Base-by-base conservation (phyloP, 2,113 vertebrate species). In the Xiphophorus maculatus region DNA sequence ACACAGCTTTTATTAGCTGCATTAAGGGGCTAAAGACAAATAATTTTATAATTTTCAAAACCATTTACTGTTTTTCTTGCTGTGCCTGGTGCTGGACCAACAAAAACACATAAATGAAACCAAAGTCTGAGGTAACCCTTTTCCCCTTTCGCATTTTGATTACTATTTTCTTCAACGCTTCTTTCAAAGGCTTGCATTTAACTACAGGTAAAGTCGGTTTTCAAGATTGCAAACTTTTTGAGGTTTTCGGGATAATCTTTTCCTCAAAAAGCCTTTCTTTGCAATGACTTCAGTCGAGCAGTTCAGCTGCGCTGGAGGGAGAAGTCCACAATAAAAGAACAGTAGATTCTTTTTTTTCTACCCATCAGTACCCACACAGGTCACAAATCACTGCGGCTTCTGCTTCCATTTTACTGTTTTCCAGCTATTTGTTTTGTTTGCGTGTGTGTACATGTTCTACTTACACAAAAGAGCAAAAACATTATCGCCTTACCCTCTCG, bases 281-380 rank as follows among this genome's bases (percentile, higher is more conserved):
- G 35, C 70, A 61, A 32, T 61, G 73, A 81, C 48, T 60, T 70
- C 58, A 73, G 48, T 63, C 73, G 42, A 25, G 80, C 29, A 73
- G 33, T 67, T 71, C 42, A 37, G 51, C 51, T 69, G 68, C 67
- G 64, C 77, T 71, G 62, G 67, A 81, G 44, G 61, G 48, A 78
- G n/a, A 77, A 83, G 83, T 84, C 30, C 33, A 76, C 64, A 68
- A 69, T 27, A 37, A 66, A 69, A 64, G 25, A 64, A 63, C 37
- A 60, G 72, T 63, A 68, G 44, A 84, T 63, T 71, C 25, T 58
- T 71, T 87, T 82, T 85, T 82, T 68, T 40, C 44, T 69, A 73
- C 63, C 69, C 71, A 71, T 63, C 64, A 51, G 61, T 51, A 32
- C 66, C 69, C 72, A 48, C 66, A 76, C 67, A 40, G 75, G 70